Evolutionary conservation across 2,113 vertebrate species (phyloP), one percentile per base, ranked within the genome.

Genomic region (Geococcyx californianus): DNA sequence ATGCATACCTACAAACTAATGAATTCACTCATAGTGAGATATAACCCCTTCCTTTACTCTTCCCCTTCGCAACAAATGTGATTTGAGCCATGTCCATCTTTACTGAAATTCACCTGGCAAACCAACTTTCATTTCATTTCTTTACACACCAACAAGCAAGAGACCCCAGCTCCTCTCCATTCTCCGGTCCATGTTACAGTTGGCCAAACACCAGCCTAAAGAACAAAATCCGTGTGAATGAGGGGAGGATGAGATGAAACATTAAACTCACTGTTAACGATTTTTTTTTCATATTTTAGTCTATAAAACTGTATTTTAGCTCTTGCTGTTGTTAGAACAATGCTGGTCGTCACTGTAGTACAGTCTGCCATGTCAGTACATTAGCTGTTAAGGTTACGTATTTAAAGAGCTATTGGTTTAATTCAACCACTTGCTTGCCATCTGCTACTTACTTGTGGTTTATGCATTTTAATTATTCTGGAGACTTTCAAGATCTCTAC

Each of bases 381-480:
- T 91, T 90, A 94, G 87, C 91, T 93, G 91, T 72, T 95, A 96
- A 94, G 80, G 93, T 96, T 96, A 97, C 26, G 8, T 92, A 95
- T 87, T 93, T 96, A 93, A 95, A 95, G 96, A 97, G 54, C 96
- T 94, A 93, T 75, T 81, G 87, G 95, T 97, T 97, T 98, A 96
- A 93, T 97, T 98, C 94, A 97, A 94, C 96, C 70, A 81, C 84
- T 97, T 90, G 87, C 94, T 95, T 95, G 60, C 96, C 97, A 96
- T 97, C 97, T 97, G 93, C 94, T 97, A 77, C 91, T 84, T 96
- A 78, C 83, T 87, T 93, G 70, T 94, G 58, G 75, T 97, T 97
- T 94, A 93, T 90, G 96, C 85, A 96, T 96, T 97, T 97, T 95
- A 97, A 98, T 97, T 97, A 96, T 97, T 97, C 84, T 60, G 15